phyloP scores from a whole-genome alignment of 2,113 vertebrate species.

The Tursiops truncatus region DNA sequence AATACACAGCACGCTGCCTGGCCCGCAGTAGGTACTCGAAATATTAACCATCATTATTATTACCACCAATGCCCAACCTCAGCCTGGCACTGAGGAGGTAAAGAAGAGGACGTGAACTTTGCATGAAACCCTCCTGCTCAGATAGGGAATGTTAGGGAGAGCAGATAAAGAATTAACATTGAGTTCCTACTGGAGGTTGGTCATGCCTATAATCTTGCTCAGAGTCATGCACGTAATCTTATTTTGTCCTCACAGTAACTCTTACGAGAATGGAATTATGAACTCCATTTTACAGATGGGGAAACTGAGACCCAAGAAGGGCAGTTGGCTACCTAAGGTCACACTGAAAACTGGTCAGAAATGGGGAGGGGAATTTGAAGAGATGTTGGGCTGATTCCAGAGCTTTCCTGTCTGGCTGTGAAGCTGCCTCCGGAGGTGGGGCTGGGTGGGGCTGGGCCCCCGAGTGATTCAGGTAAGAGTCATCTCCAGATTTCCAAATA shows the following conservation, averaged over 20 bases:
- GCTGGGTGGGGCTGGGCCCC: slow-evolving; percentile 8
- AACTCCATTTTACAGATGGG: neutral
- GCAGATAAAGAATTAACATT: neutral
- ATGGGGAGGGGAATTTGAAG: neutral
- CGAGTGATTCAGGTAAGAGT: slow-evolving; percentile 73
- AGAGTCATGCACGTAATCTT: neutral
- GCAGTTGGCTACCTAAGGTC: neutral
- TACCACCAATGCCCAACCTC: neutral
- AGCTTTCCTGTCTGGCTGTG: neutral
- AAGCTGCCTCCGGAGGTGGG: slow-evolving; percentile 31
- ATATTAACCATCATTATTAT: neutral
- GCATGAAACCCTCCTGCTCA: neutral
- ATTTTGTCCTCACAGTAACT: neutral
- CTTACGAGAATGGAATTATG: neutral
- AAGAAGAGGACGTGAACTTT: neutral
- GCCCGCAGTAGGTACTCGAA: neutral
- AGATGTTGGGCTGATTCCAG: neutral
- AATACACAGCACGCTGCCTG: neutral
- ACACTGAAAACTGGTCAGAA: neutral
- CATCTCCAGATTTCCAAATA: slow-evolving; percentile 54
- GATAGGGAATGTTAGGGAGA: neutral
- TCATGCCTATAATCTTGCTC: neutral
- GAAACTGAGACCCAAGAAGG: neutral
- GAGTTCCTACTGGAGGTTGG: neutral
- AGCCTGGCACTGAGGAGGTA: neutral